These are phyloP conservation scores for Drosophila kanapiae DNA, from an alignment of 1,140 invertebrate genomes.

Conservation along the genomic window DNA sequence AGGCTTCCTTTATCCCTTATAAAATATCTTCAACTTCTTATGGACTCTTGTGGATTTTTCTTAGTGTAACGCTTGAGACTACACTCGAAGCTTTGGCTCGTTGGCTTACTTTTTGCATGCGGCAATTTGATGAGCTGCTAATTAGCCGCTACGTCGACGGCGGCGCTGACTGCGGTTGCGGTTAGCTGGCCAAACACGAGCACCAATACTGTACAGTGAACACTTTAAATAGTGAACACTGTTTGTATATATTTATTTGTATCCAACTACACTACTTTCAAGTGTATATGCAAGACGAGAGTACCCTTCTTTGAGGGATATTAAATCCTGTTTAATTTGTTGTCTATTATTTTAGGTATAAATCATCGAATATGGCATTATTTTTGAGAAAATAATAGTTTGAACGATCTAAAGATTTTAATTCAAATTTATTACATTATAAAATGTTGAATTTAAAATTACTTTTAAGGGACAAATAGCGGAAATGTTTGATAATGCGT, in stretches of 20 bases:
- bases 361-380: too few relatives aligned
- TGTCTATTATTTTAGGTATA: too few relatives aligned
- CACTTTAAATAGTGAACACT: background rate
- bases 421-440: background rate
- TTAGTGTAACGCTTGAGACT: conserved; percentile 17
- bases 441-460: background rate
- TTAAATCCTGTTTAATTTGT: too few relatives aligned
- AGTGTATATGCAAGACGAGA: too few relatives aligned
- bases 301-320: too few relatives aligned
- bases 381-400: background rate
- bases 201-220: conserved; percentile 33
- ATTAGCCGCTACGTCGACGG: conserved; percentile 51
- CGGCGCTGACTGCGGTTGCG: conserved; percentile 25
- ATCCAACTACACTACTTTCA: too few relatives aligned
- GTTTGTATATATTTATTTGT: too few relatives aligned
- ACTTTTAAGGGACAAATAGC: too few relatives aligned
- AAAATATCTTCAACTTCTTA: background rate
- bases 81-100: conserved; percentile 14
- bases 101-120: conserved; percentile 68
- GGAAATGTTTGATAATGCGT: background rate
- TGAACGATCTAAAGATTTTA: background rate
- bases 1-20: background rate
- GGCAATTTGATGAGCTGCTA: conserved; percentile 80
- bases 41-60: background rate
- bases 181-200: conserved; percentile 55